Conservation (phyloP, 1,140 invertebrate species). For the Scaptomyza pallida region DNA sequence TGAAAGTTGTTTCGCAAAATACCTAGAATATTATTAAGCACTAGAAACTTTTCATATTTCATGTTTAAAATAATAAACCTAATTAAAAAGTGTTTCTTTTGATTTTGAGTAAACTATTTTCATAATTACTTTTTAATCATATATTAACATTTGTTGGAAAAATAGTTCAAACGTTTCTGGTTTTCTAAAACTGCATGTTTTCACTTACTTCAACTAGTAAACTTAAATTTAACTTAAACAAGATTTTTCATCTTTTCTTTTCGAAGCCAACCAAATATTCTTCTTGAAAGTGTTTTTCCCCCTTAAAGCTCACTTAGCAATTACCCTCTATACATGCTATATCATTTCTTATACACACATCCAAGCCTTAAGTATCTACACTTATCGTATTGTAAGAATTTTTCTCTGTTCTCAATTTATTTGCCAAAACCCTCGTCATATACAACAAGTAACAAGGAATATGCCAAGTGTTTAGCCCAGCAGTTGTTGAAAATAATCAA, state of each 20-base stretch:
- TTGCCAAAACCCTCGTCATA: slow-evolving; percentile 5
- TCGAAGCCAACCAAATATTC: neutral
- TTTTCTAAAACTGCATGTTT: no score
- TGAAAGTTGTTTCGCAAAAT: slow-evolving; percentile 14
- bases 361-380: slow-evolving; percentile 4
- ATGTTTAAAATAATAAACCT: no score
- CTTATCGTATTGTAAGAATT: neutral
- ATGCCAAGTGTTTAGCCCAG: slow-evolving; percentile 39
- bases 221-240: no score
- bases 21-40: neutral
- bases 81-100: neutral
- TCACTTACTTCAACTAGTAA: no score
- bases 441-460: no score
- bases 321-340: neutral
- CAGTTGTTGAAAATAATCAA: slow-evolving; percentile 62
- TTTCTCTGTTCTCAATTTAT: slow-evolving; percentile 17
- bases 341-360: slow-evolving; percentile 2
- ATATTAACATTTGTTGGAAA: no score
- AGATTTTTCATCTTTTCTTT: neutral
- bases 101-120: neutral
- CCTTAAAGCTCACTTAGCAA: neutral
- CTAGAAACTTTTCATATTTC: no score
- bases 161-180: no score
- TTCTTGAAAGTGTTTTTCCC: neutral
- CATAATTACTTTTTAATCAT: no score